Base-by-base conservation (phyloP, 2,797 vertebrate genomes). In the Squalus acanthias region DNA sequence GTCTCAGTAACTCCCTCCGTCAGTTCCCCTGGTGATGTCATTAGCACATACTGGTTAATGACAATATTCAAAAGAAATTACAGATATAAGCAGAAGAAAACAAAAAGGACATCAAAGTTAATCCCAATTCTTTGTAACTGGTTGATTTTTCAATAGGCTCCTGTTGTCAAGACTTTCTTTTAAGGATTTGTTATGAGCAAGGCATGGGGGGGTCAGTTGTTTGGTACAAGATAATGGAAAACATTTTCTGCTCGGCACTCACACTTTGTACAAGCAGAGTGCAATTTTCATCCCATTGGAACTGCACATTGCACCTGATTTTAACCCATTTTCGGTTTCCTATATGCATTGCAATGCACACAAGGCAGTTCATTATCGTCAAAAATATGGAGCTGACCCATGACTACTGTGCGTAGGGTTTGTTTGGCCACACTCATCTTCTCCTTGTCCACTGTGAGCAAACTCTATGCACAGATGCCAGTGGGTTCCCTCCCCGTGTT, bases 11-110 rank as follows among this genome's bases (percentile, higher is more conserved):
- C 94, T 95, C 94, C 70, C 50, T 95, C 67, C 70, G 8, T 95
- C 94, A 95, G 94, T 95, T 95, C 94, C 70, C 94, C 69, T 57
- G 69, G 94, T 95, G 94, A 95, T 95, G 94, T 95, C 94, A 95
- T 95, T 95, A 76, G 13, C n/a, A 60, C 94, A 72, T 95, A 95
- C 94, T 76, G 70, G 94, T 95, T 95, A 95, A 95, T 95, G 53
- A 95, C 94, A 95, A 95, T 95, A 76, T 95, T 95, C 94, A 95
- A 76, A 95, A 76, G 46, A 95, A 74, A 60, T 74, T 95, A 60
- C 67, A 57, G 24, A 95, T 95, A 57, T 74, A 57, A 57, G 94
- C 46, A 74, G 50, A 95, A 95, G 70, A 74, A 95, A 95, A 76
- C 94, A 95, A 76, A 95, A 72, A 95, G 26, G 10, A 57, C 39